These are phyloP conservation scores for Cryptophagus acutangulus DNA, from an alignment of 2,888 invertebrate genomes.

Conservation along the genomic window DNA sequence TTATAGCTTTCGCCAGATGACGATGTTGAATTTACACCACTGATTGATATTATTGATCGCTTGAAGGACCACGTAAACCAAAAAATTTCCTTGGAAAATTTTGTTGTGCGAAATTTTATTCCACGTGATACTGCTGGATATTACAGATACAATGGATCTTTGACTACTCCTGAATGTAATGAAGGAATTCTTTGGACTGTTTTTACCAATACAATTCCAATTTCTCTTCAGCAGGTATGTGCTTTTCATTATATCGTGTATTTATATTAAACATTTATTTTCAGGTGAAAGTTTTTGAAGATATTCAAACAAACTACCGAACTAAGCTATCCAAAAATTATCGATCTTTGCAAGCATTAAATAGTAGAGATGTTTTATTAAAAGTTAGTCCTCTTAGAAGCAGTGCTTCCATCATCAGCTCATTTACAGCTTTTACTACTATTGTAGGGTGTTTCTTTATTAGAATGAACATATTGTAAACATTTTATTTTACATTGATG, in stretches of 20 bases:
- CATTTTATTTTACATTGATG: too few species aligned
- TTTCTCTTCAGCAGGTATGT: conserved; percentile 43
- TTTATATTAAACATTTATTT: conserved; percentile 8
- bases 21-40: conserved; percentile 38
- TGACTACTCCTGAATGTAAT: conserved; percentile 70
- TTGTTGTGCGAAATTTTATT: conserved; percentile 50
- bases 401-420: too few species aligned
- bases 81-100: conserved; percentile 23
- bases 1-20: conserved; percentile 44
- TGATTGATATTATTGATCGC: conserved; percentile 36
- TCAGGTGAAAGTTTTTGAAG: conserved; percentile 30
- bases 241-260: conserved; percentile 5
- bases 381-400: too few species aligned
- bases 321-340: too few species aligned
- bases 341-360: too few species aligned
- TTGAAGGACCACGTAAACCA: conserved; percentile 29
- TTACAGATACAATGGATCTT: conserved; percentile 63
- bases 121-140: conserved; percentile 50
- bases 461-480: too few species aligned
- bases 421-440: too few species aligned
- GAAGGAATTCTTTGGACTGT: conserved; percentile 74
- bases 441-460: too few species aligned
- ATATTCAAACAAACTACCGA: too few species aligned
- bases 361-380: too few species aligned
- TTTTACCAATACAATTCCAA: conserved; percentile 51